These are phyloP conservation scores for Macrochelys suwanniensis DNA, from an alignment of 2,797 vertebrate species.

Conservation along the genomic window DNA sequence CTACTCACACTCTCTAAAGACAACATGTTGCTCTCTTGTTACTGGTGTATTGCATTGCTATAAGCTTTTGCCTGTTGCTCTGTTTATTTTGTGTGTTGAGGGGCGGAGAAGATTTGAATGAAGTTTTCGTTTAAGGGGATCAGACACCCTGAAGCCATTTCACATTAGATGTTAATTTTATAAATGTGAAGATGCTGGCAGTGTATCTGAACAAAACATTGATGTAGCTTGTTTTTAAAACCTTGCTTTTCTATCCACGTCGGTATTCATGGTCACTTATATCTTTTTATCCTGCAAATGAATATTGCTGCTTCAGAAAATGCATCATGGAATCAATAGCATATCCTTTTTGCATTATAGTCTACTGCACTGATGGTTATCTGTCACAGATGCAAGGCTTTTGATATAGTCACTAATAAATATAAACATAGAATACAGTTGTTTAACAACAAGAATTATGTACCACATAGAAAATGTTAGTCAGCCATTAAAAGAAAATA, in stretches of 20 bases:
- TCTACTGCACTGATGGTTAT: accelerated
- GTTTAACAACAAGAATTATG: background rate
- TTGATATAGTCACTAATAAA: background rate
- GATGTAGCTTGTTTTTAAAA: background rate
- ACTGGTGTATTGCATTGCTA: background rate
- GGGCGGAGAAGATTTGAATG: conserved; percentile 36
- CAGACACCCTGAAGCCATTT: background rate
- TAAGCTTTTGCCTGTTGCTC: conserved; percentile 33
- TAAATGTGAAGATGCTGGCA: background rate
- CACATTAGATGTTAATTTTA: background rate
- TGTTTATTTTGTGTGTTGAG: background rate
- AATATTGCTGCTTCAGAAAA: background rate
- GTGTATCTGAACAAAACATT: conserved; percentile 18
- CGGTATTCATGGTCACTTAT: background rate
- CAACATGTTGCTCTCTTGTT: conserved; percentile 14
- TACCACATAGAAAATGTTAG: background rate
- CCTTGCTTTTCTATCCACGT: background rate
- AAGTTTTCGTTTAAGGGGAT: conserved; percentile 19
- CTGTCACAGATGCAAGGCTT: background rate
- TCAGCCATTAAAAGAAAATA: background rate
- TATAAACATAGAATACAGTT: background rate
- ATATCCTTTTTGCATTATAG: background rate
- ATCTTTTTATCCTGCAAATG: background rate
- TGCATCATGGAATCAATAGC: background rate
- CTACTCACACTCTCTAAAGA: background rate